Percentiles rank a stretch among this genome's conserved stretches.
Conservation (phyloP, 2,113 vertebrate species). For the Oreochromis tanganicae region DNA sequence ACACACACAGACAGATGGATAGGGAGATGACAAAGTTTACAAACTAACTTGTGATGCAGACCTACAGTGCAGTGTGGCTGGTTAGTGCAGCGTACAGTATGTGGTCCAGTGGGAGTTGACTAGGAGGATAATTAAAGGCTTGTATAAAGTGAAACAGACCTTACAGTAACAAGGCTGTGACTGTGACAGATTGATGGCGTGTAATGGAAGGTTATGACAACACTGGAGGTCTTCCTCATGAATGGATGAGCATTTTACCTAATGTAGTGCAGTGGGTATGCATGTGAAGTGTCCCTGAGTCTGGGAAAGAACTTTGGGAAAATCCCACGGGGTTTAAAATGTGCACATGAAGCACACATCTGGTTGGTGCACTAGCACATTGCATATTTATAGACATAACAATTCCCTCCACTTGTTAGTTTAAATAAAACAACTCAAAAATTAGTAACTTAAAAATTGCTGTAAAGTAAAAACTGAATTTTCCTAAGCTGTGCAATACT, state of each 20-base stretch:
- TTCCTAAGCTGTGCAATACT: neutral
- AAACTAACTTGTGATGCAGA: slow-evolving; percentile 5
- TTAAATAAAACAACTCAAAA: neutral
- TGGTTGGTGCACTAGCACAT: neutral
- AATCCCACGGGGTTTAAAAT: slow-evolving; percentile 45
- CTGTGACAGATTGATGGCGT: slow-evolving; percentile 64
- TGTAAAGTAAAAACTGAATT: neutral
- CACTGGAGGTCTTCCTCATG: slow-evolving; percentile 60
- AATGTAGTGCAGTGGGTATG: neutral
- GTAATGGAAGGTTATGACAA: slow-evolving; percentile 57
- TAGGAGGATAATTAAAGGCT: slow-evolving; percentile 68
- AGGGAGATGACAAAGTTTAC: neutral
- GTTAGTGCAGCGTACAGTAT: slow-evolving; percentile 44
- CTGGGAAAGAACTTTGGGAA: slow-evolving; percentile 53
- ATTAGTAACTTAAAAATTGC: neutral
- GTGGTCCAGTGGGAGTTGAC: slow-evolving; percentile 65
- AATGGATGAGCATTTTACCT: slow-evolving; percentile 39
- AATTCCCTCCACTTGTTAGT: neutral
- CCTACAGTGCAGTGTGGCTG: slow-evolving; percentile 40
- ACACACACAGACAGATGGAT: neutral
- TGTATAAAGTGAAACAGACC: slow-evolving; percentile 52
- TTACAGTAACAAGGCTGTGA: slow-evolving; percentile 61
- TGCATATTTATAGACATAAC: neutral
- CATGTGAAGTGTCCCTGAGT: slow-evolving; percentile 11
- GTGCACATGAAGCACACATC: slow-evolving; percentile 9